Evolutionary conservation across 2,888 invertebrate species (phyloP).

Genomic region (Apantesis nais): DNA sequence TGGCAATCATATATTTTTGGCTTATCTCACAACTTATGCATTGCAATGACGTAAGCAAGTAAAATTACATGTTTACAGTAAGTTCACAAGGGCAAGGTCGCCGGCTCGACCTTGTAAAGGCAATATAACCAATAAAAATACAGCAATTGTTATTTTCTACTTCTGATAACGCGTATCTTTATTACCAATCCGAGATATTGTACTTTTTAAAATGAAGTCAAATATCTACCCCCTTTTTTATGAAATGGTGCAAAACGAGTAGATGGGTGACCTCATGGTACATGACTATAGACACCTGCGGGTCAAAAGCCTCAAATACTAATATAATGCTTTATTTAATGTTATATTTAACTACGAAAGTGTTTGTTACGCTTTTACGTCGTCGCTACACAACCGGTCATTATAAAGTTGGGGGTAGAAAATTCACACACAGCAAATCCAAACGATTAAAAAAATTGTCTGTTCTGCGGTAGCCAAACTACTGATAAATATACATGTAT

Average conservation of each 20-base stretch:
- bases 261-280: background rate
- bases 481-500: too few relatives aligned
- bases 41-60: background rate
- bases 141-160: background rate
- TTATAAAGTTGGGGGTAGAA: too few relatives aligned
- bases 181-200: background rate
- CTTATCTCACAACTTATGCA: background rate
- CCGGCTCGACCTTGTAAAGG: background rate
- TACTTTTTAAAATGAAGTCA: background rate
- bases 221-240: background rate
- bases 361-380: too few relatives aligned
- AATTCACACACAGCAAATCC: too few relatives aligned
- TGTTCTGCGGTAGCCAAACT: too few relatives aligned
- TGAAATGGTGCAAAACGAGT: background rate
- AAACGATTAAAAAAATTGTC: too few relatives aligned
- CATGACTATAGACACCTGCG: too few relatives aligned
- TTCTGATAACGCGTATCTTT: background rate
- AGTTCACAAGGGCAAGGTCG: background rate
- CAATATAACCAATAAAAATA: background rate
- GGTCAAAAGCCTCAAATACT: too few relatives aligned
- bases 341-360: too few relatives aligned
- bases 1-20: background rate
- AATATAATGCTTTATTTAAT: too few relatives aligned
- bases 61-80: background rate
- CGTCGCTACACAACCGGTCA: too few relatives aligned